Conservation (phyloP, 2,888 invertebrate species). For the Apamea sordens region DNA sequence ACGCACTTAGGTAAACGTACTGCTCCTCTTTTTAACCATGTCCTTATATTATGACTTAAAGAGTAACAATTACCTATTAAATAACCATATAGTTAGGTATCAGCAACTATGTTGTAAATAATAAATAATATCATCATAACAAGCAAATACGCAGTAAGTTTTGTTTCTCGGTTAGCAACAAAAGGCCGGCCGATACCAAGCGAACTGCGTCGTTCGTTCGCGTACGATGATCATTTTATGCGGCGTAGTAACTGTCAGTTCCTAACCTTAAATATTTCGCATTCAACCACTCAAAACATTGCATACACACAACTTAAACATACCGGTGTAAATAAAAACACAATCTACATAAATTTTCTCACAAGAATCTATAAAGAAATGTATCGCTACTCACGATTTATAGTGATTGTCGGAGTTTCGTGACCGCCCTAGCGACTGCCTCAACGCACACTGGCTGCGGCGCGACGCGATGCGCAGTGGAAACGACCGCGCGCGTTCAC, state of each 20-base stretch:
- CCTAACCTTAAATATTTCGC: slow-evolving; percentile 80
- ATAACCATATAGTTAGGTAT: slow-evolving; percentile 27
- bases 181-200: slow-evolving; percentile 81
- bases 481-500: slow-evolving; percentile 75
- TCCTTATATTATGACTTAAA: slow-evolving; percentile 59
- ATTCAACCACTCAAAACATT: slow-evolving; percentile 53
- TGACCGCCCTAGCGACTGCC: slow-evolving; percentile 79
- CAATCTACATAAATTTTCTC: slow-evolving; percentile 71
- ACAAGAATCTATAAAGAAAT: slow-evolving; percentile 71
- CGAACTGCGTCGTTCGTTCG: slow-evolving; percentile 83
- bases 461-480: slow-evolving; percentile 76
- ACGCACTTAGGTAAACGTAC: slow-evolving; percentile 15
- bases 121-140: slow-evolving; percentile 60
- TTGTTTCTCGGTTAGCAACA: slow-evolving; percentile 85
- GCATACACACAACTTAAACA: slow-evolving; percentile 46
- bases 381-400: slow-evolving; percentile 78
- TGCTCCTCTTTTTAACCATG: slow-evolving; percentile 52
- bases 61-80: slow-evolving; percentile 47
- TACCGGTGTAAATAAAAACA: slow-evolving; percentile 55
- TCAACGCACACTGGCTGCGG: slow-evolving; percentile 82
- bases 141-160: slow-evolving; percentile 82
- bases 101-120: slow-evolving; percentile 70
- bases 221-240: slow-evolving; percentile 76
- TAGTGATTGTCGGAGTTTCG: slow-evolving; percentile 68
- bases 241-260: slow-evolving; percentile 85